A percentile compares a stretch with the other conserved stretches of the same genome.
phyloP scores from a whole-genome alignment of 2,888 invertebrate species.

The Heliconius ethilla region DNA sequence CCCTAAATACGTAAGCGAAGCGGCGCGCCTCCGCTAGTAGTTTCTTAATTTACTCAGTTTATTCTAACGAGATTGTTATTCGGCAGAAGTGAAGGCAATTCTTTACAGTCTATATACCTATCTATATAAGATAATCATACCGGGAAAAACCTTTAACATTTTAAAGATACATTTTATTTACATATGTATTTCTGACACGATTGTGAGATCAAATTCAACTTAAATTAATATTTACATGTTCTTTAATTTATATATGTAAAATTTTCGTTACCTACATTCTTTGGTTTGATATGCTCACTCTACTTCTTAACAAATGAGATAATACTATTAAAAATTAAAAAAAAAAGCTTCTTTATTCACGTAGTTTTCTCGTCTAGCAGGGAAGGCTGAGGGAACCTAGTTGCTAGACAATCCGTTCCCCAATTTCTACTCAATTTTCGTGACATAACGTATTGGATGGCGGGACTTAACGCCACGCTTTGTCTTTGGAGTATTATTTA shows the following conservation, averaged over 20 bases:
- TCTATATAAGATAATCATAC: not conserved
- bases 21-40: no score
- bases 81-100: no score
- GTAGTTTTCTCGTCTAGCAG: no score
- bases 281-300: not conserved
- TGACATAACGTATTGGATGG: not conserved
- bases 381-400: not conserved
- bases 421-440: not conserved
- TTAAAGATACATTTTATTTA: not conserved
- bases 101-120: not conserved
- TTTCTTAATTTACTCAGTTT: not conserved
- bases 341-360: no score
- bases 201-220: not conserved
- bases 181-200: not conserved
- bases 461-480: not conserved
- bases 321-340: not conserved
- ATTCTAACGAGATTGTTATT: no score
- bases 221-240: not conserved
- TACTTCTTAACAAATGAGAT: not conserved
- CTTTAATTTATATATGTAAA: not conserved
- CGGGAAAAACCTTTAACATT: not conserved
- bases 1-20: no score
- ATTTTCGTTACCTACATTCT: not conserved
- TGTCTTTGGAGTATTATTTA: not conserved
- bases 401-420: not conserved